A percentile compares a stretch with the other conserved stretches of the same genome.
phyloP scores from a whole-genome alignment of 2,113 vertebrate species.

The Meles meles region DNA sequence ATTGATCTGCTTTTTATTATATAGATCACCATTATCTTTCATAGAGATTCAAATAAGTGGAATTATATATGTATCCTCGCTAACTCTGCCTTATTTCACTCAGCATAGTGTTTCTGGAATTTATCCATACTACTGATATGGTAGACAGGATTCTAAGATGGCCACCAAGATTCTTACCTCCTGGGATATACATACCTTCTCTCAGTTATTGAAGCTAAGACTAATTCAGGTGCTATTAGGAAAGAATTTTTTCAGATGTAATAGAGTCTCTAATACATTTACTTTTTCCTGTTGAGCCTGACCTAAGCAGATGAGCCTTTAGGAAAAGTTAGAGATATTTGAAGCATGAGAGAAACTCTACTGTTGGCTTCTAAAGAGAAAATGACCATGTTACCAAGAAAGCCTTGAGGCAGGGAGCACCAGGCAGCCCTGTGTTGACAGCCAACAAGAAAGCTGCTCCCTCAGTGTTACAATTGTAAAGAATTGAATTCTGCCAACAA shows the following conservation, averaged over 20 bases:
- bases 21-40: background rate
- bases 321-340: background rate
- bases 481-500: background rate
- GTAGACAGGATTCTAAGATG: background rate
- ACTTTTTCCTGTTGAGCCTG: background rate
- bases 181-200: background rate
- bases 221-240: background rate
- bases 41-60: background rate
- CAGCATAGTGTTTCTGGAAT: background rate
- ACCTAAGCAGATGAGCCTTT: background rate
- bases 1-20: background rate
- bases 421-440: background rate
- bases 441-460: background rate
- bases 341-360: background rate
- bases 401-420: fast-evolving
- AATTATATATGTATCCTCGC: background rate
- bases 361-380: background rate
- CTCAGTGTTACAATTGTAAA: background rate
- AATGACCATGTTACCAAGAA: background rate
- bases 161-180: background rate
- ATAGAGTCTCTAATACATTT: background rate
- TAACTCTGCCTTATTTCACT: background rate
- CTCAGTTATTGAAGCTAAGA: background rate
- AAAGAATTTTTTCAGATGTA: background rate
- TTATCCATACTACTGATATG: background rate